Evolutionary conservation across 2,888 invertebrate genomes (phyloP).

Genomic region (Nemotelus pantherinus): DNA sequence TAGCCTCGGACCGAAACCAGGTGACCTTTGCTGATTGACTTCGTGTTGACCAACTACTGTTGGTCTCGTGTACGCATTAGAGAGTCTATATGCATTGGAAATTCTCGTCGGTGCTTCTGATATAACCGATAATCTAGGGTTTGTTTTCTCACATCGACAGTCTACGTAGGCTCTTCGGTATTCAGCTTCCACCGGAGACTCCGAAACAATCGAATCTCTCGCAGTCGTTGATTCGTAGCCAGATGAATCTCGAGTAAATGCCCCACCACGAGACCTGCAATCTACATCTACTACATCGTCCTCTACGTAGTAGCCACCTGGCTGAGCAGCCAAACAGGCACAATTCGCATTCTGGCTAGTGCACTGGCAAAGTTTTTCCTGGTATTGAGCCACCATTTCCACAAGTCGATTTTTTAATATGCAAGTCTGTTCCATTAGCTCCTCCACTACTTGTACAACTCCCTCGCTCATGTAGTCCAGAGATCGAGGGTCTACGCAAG

Average conservation of each 20-base stretch:
- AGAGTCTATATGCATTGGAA: no score
- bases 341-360: not conserved
- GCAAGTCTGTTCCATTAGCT: slow-evolving; percentile 4
- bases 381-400: slow-evolving; percentile 2
- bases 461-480: not conserved
- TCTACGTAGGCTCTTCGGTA: not conserved
- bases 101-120: not conserved
- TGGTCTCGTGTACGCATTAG: no score
- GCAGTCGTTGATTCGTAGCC: not conserved
- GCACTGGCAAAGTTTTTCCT: not conserved
- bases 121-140: no score
- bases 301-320: not conserved
- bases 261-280: not conserved
- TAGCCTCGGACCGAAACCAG: no score
- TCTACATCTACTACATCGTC: not conserved
- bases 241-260: not conserved
- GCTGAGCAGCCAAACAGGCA: not conserved
- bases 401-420: not conserved
- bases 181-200: not conserved
- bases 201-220: not conserved
- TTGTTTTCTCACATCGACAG: no score
- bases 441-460: slow-evolving; percentile 7
- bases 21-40: not conserved
- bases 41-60: not conserved
- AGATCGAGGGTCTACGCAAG: not conserved